These are phyloP conservation scores for Platygyra sinensis DNA, from an alignment of 64 coral and sea anemone genomes.

Conservation along the genomic window DNA sequence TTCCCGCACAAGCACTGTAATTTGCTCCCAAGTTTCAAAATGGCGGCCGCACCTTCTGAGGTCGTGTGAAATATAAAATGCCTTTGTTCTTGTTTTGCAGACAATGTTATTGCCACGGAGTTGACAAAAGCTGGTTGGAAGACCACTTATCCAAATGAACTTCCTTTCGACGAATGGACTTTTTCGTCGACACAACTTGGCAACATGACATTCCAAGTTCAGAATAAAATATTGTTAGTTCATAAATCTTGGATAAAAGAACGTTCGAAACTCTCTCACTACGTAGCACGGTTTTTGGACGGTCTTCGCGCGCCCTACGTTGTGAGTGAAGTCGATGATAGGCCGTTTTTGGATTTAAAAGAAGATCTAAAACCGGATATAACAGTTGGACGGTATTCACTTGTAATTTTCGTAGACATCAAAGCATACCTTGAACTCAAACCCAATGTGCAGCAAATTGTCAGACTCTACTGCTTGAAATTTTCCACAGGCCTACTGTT, in stretches of 20 bases:
- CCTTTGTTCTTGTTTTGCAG: not conserved
- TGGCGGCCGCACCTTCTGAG: not conserved
- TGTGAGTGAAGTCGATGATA: conserved; percentile 69
- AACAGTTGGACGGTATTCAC: conserved; percentile 67
- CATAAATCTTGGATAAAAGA: conserved; percentile 67
- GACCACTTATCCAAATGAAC: not conserved
- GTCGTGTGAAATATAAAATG: not conserved
- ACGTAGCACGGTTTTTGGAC: conserved; percentile 74
- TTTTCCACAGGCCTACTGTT: conserved; percentile 80
- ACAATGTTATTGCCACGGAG: not conserved
- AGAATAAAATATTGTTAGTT: conserved; percentile 73
- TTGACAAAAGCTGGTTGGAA: conserved; percentile 8
- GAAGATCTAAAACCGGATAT: conserved; percentile 51
- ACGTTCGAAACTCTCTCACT: conserved; percentile 84
- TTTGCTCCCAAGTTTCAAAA: not conserved
- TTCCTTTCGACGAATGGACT: not conserved
- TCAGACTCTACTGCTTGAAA: conserved; percentile 88
- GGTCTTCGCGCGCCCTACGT: conserved; percentile 80
- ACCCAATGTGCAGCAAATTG: conserved; percentile 65
- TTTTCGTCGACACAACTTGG: conserved; percentile 4
- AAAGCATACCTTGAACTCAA: conserved; percentile 88
- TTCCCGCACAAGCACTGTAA: too few species aligned
- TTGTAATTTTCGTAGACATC: conserved; percentile 88
- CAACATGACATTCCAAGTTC: conserved; percentile 71
- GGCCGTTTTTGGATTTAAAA: conserved; percentile 70